Evolutionary conservation across 30 jellyfish, hydroid and myxozoan genomes (phyloP).

Genomic region (Chrysaora quinquecirrha): DNA sequence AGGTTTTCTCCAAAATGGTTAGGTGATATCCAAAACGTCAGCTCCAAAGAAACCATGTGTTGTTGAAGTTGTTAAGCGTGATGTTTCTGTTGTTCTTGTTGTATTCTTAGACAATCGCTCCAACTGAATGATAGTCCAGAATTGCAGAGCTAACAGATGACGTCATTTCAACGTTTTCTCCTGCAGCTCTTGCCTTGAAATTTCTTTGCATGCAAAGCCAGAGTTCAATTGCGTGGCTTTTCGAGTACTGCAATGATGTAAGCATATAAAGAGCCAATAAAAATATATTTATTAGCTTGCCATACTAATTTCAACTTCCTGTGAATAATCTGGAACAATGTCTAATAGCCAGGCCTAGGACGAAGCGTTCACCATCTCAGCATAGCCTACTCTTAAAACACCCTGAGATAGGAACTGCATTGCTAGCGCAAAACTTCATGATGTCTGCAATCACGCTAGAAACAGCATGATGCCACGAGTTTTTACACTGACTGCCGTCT

Average conservation of each 20-base stretch:
- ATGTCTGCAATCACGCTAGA: neutral
- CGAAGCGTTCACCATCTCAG: neutral
- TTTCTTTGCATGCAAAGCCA: neutral
- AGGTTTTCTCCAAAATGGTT: too few species aligned
- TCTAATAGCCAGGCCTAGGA: neutral
- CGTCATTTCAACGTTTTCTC: neutral
- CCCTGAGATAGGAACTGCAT: neutral
- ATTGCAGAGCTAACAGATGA: too few species aligned
- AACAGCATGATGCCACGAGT: neutral
- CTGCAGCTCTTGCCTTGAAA: neutral
- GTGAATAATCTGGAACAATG: slow-evolving; percentile 5
- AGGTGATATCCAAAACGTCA: too few species aligned
- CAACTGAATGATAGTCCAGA: too few species aligned
- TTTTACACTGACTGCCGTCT: neutral
- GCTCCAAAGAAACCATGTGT: too few species aligned
- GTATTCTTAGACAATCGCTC: too few species aligned
- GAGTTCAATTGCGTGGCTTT: neutral
- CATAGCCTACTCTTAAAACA: neutral
- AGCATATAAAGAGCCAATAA: neutral
- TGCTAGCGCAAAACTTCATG: neutral
- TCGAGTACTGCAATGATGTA: neutral
- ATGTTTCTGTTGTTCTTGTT: too few species aligned
- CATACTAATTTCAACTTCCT: neutral
- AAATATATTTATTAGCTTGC: neutral
- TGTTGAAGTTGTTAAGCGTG: too few species aligned